Conservation (phyloP, 2,113 vertebrate genomes). For the Prunella himalayana region DNA sequence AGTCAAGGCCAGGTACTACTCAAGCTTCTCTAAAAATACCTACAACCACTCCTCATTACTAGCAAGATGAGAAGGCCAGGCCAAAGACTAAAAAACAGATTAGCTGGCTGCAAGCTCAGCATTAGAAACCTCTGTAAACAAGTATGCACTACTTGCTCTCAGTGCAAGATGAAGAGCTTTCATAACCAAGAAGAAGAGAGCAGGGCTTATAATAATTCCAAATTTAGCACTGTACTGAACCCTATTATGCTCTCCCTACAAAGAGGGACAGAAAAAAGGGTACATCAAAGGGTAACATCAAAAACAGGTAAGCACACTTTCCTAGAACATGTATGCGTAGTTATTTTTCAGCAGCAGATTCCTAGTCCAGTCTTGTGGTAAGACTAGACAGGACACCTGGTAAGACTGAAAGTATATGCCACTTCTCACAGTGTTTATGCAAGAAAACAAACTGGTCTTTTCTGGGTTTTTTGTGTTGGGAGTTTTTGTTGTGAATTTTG, state of each 20-base stretch:
- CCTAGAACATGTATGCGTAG: neutral
- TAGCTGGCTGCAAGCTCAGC: neutral
- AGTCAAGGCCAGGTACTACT: neutral
- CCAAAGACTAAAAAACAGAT: neutral
- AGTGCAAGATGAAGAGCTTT: neutral
- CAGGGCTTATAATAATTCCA: neutral
- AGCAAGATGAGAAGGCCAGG: neutral
- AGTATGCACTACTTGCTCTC: neutral
- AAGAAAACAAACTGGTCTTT: neutral
- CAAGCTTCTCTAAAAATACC: neutral
- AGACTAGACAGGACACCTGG: neutral
- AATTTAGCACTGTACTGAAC: neutral
- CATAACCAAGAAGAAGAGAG: neutral
- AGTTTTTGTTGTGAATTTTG: neutral
- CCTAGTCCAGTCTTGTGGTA: neutral
- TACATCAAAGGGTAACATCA: neutral
- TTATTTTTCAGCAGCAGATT: neutral
- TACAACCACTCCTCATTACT: neutral
- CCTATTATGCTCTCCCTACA: neutral
- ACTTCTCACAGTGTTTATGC: neutral
- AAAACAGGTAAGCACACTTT: neutral
- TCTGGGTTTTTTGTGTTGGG: neutral
- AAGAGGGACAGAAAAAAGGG: neutral
- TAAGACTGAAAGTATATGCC: neutral
- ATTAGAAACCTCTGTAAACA: neutral